Base-by-base conservation (phyloP, 2,888 invertebrate species). In the Drosophila affinis region DNA sequence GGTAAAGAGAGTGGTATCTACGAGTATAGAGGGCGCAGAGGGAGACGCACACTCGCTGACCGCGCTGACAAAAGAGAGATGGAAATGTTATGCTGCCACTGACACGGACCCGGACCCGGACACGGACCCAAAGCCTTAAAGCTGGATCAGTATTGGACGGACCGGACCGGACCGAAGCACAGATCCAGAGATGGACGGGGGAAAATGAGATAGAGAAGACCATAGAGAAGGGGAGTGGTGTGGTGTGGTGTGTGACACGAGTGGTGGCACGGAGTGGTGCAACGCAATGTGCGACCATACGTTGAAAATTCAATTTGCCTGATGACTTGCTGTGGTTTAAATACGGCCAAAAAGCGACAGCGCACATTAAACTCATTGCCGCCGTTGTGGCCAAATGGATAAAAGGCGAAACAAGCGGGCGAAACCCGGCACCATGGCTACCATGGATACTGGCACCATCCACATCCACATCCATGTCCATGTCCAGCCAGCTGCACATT, bases 261-360 rank as follows among this genome's bases (percentile, higher is more conserved):
- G 60, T 72, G 75, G 79, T 79, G 72, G 75, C 75, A 77, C 64
- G 76, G 76, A 71, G 76, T 77, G 78, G 44, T 60, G 51, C 58
- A 55, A 61, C 58, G 53, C 60, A 71, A 59, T 77, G 65, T 77
- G 79, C 81, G 81, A 85, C 85, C 89, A 85, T 86, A 89, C 90
- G 89, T 82, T 90, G 88, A 89, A 90, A 90, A 90, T 90, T 90
- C 88, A 90, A 90, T 90, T 90, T 90, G 81, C 89, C 81, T 90
- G 89, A 90, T 90, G 89, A 90, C 82, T 87, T 84, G 87, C 87
- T 87, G 87, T 82, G 86, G 88, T 84, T 87, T 82, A 79, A 84
- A 84, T 77, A 78, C 78, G 77, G 78, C 80, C 78, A 85, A 82
- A 87, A 77, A 77, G 81, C 77, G 85, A 85, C 83, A 79, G 78